These are phyloP conservation scores for Colletes gigas DNA, from an alignment of 1,140 invertebrate genomes.

Conservation along the genomic window DNA sequence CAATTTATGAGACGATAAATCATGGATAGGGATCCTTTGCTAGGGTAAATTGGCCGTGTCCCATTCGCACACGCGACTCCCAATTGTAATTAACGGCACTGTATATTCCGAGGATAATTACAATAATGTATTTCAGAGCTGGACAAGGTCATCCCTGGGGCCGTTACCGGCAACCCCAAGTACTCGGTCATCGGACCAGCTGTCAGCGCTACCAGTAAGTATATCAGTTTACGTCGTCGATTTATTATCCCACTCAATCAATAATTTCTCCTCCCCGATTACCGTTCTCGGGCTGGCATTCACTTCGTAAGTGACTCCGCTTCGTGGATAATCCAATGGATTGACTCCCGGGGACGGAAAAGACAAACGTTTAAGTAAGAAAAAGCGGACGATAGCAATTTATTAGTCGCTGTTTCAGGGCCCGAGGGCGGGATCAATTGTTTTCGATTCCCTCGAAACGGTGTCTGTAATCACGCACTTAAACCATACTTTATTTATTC, in stretches of 20 bases:
- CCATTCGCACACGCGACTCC: slow-evolving; percentile 70
- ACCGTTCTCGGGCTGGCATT: background rate
- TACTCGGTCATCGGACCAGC: slow-evolving; percentile 81
- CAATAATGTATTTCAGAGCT: slow-evolving; percentile 81
- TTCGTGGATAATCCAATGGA: slow-evolving; percentile 31
- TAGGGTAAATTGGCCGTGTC: slow-evolving; percentile 80
- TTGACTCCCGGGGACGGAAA: background rate
- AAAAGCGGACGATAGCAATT: slow-evolving; percentile 8
- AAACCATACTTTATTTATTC: background rate
- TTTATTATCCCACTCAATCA: slow-evolving; percentile 62
- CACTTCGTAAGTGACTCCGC: slow-evolving; percentile 6
- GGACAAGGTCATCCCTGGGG: slow-evolving; percentile 79
- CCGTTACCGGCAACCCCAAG: slow-evolving; percentile 77
- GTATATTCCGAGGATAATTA: slow-evolving; percentile 81
- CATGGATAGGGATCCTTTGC: slow-evolving; percentile 72
- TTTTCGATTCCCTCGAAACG: background rate
- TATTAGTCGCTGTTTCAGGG: background rate
- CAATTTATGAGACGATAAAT: slow-evolving; percentile 78
- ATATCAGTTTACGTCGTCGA: slow-evolving; percentile 52
- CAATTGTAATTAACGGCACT: slow-evolving; percentile 78
- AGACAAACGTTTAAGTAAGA: slow-evolving; percentile 24
- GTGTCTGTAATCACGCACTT: background rate
- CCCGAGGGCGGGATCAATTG: background rate
- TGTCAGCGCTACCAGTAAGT: slow-evolving; percentile 83
- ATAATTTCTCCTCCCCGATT: slow-evolving; percentile 46